A percentile compares a stretch with the other conserved stretches of the same genome.
Conservation (phyloP, 2,113 vertebrate species). For the Rostratula benghalensis region DNA sequence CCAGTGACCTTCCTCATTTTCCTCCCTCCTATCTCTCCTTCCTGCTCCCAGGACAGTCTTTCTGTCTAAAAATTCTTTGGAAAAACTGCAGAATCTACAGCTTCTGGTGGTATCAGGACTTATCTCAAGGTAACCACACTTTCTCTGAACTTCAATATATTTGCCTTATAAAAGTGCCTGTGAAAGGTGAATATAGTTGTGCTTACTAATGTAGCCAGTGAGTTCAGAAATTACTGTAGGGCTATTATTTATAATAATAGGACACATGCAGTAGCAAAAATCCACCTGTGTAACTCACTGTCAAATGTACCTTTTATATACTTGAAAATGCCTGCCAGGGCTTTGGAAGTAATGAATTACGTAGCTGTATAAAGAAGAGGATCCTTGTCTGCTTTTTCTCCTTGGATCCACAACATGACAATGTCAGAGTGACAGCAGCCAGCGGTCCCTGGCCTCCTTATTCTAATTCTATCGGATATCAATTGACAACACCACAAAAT, state of each 20-base stretch:
- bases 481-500: conserved; percentile 24
- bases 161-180: background rate
- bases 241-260: background rate
- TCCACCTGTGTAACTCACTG: background rate
- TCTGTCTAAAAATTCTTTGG: background rate
- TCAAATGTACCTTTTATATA: background rate
- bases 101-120: background rate
- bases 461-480: background rate
- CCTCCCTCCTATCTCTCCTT: background rate
- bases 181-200: background rate
- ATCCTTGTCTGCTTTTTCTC: background rate
- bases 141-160: background rate
- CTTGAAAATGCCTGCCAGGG: background rate
- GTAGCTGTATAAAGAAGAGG: background rate
- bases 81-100: background rate
- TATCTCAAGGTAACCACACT: background rate
- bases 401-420: background rate
- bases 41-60: background rate
- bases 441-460: background rate
- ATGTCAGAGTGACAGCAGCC: background rate
- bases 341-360: background rate
- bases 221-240: background rate
- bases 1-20: background rate
- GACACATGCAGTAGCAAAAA: background rate
- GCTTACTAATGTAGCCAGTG: background rate